Percentiles rank a stretch among this genome's conserved stretches.
Evolutionary conservation across 1,140 invertebrate species (phyloP).

Genomic region (Ceratina calcarata): DNA sequence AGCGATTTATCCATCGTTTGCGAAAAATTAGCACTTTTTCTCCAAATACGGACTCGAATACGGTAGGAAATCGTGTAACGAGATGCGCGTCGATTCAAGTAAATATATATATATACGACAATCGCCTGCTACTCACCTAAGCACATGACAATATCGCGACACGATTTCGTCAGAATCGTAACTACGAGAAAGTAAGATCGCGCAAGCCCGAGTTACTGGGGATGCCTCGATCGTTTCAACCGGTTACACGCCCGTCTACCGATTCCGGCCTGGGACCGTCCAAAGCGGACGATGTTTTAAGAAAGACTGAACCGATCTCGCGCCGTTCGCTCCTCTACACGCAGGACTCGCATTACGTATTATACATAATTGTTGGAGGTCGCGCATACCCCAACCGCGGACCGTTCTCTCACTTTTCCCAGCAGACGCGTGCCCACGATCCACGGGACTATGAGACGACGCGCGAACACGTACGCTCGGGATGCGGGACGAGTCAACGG

Average conservation of each 20-base stretch:
- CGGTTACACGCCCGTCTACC: not conserved
- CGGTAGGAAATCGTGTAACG: too few species aligned
- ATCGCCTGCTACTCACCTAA: too few species aligned
- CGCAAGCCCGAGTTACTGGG: not conserved
- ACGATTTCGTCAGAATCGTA: too few species aligned
- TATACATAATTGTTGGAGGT: constrained; percentile 35
- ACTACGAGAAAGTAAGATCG: too few species aligned
- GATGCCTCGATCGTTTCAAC: not conserved
- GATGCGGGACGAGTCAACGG: not conserved
- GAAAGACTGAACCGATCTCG: constrained; percentile 45
- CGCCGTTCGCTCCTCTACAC: constrained; percentile 49
- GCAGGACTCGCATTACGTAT: too few species aligned
- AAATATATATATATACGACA: too few species aligned
- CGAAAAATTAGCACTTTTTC: too few species aligned
- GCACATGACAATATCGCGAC: too few species aligned
- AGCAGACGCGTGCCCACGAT: not conserved
- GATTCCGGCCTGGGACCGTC: not conserved
- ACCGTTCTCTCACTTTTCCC: constrained; percentile 22
- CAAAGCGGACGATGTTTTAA: constrained; percentile 32
- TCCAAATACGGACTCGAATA: too few species aligned
- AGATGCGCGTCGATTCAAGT: too few species aligned
- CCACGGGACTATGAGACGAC: not conserved
- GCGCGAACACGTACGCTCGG: too few species aligned
- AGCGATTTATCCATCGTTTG: too few species aligned
- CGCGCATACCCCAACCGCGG: constrained; percentile 34